Evolutionary conservation across 2,113 vertebrate species (phyloP).

Genomic region (Atrichornis clamosus): DNA sequence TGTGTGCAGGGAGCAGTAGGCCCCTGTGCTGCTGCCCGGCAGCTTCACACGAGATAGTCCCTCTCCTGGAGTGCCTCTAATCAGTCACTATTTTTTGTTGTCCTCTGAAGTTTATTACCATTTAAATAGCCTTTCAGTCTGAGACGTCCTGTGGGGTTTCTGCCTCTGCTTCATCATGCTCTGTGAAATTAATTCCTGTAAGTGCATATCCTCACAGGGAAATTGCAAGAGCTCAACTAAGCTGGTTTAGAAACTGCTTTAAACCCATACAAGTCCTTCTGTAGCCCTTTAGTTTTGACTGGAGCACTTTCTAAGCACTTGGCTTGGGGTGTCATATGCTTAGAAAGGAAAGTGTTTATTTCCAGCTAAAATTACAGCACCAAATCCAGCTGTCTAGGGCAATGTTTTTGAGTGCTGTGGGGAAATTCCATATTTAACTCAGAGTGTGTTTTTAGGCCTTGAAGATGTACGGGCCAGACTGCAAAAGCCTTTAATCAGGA

Average conservation of each 20-base stretch:
- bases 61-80: not conserved
- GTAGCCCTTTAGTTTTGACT: not conserved
- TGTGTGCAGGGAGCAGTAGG: not conserved
- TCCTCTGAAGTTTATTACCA: constrained; percentile 29
- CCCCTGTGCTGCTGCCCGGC: rapidly evolving
- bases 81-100: not conserved
- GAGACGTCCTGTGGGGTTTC: not conserved
- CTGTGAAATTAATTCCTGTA: not conserved
- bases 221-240: not conserved
- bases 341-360: not conserved
- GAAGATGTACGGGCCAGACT: not conserved
- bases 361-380: not conserved
- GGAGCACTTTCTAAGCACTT: not conserved
- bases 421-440: not conserved
- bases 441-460: not conserved
- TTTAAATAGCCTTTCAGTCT: constrained; percentile 48
- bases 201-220: not conserved
- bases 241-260: not conserved
- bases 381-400: not conserved
- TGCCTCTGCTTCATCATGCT: not conserved
- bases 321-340: not conserved
- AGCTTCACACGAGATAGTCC: not conserved
- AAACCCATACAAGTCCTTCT: not conserved
- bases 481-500: constrained; percentile 26
- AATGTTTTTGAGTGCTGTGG: not conserved